These are phyloP conservation scores for Vimba vimba DNA, from an alignment of 2,113 vertebrate species.

Conservation along the genomic window DNA sequence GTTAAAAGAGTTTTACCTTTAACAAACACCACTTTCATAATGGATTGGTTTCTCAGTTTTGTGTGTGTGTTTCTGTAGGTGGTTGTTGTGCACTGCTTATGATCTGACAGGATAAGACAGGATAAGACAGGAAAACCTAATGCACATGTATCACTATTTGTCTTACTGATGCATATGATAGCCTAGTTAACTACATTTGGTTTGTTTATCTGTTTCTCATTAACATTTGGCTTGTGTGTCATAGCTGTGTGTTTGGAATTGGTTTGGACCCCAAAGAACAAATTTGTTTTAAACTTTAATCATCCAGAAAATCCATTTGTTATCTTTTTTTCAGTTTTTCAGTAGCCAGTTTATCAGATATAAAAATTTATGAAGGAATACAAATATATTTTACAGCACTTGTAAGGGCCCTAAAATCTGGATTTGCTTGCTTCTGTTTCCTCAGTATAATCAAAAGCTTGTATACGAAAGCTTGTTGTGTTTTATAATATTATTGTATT, in stretches of 20 bases:
- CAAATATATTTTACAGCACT: neutral
- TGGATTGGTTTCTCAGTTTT: neutral
- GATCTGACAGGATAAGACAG: neutral
- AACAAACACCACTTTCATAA: neutral
- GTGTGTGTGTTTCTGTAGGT: neutral
- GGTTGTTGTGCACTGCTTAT: neutral
- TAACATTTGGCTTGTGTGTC: neutral
- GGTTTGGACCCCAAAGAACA: conserved; percentile 43
- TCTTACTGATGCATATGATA: neutral
- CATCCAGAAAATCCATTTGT: conserved; percentile 32
- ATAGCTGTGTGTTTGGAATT: neutral
- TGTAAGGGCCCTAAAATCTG: neutral
- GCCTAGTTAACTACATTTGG: neutral
- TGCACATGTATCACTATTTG: neutral
- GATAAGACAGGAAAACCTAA: neutral
- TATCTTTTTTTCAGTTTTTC: conserved; percentile 11
- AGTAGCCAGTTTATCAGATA: conserved; percentile 49
- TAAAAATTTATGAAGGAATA: conserved; percentile 19
- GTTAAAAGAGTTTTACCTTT: neutral
- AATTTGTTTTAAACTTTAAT: conserved; percentile 56
- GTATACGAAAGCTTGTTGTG: neutral
- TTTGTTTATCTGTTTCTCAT: conserved; percentile 18
- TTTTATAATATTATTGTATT: neutral
- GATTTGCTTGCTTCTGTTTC: neutral
- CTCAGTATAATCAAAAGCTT: neutral